Percentiles rank a stretch among this genome's conserved stretches.
These are phyloP conservation scores for Zosterops lateralis DNA, from an alignment of 2,113 vertebrate species.

Conservation along the genomic window DNA sequence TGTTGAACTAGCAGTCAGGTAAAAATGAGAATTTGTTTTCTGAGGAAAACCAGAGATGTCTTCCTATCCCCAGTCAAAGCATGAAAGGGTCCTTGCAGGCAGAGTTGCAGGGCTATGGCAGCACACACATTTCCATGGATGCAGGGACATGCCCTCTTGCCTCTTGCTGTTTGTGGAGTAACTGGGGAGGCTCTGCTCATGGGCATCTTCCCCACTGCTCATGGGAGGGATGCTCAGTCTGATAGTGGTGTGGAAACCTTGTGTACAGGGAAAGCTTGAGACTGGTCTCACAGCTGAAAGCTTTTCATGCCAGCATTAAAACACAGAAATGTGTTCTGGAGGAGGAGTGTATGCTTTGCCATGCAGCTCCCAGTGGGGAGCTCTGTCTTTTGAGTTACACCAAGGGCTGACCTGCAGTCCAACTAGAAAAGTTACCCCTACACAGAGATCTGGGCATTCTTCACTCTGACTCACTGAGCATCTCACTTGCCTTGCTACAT, in stretches of 20 bases:
- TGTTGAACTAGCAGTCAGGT: background rate
- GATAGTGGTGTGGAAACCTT: fast-evolving
- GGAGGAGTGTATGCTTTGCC: background rate
- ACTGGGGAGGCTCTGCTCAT: background rate
- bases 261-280: fast-evolving
- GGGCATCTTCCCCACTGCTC: background rate
- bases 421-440: background rate
- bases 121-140: background rate
- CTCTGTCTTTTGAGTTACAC: background rate
- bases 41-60: fast-evolving
- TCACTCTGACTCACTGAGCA: background rate
- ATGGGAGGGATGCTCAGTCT: background rate
- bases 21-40: background rate
- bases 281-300: fast-evolving
- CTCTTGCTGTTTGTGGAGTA: background rate
- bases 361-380: background rate
- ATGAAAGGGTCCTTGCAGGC: background rate
- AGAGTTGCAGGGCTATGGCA: background rate
- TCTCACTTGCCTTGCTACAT: background rate
- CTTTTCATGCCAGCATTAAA: background rate
- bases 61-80: background rate
- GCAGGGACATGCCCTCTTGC: background rate
- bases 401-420: background rate
- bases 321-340: background rate
- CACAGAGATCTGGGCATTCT: background rate